phyloP scores from a whole-genome alignment of 2,113 vertebrate genomes.

The Morphnarchus princeps region DNA sequence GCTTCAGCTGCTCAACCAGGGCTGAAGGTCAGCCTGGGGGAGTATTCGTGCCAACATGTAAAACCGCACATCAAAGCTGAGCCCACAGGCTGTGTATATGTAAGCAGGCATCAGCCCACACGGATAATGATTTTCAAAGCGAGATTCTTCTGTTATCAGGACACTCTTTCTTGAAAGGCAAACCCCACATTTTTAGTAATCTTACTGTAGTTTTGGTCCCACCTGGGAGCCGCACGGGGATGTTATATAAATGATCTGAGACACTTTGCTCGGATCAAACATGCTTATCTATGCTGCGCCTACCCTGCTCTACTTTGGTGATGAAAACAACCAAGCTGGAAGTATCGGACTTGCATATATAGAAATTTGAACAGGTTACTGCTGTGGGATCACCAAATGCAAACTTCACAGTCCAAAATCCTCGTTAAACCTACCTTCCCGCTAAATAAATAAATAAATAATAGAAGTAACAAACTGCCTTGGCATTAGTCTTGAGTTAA shows the following conservation, averaged over 20 bases:
- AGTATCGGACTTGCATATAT: not conserved
- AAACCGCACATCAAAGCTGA: conserved; percentile 7
- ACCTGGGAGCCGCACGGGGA: not conserved
- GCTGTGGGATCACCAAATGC: not conserved
- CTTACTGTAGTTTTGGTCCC: not conserved
- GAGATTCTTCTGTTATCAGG: not conserved
- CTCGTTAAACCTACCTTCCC: not conserved
- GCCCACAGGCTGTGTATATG: not conserved
- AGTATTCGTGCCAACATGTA: not conserved
- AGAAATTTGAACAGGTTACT: not conserved
- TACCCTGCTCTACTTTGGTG: not conserved
- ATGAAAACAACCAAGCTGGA: not conserved
- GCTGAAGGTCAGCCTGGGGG: conserved; percentile 33
- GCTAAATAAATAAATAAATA: not conserved
- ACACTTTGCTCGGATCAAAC: not conserved
- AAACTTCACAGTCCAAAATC: not conserved
- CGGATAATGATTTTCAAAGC: not conserved
- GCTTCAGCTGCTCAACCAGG: conserved; percentile 30
- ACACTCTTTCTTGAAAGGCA: not conserved
- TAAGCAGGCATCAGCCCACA: not conserved
- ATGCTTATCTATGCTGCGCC: not conserved
- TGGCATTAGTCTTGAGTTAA: not conserved
- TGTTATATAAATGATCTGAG: not conserved
- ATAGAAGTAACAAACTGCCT: not conserved
- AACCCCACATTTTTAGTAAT: not conserved